phyloP scores from a whole-genome alignment of 2,888 invertebrate genomes.

The Eristalinus sepulchralis region DNA sequence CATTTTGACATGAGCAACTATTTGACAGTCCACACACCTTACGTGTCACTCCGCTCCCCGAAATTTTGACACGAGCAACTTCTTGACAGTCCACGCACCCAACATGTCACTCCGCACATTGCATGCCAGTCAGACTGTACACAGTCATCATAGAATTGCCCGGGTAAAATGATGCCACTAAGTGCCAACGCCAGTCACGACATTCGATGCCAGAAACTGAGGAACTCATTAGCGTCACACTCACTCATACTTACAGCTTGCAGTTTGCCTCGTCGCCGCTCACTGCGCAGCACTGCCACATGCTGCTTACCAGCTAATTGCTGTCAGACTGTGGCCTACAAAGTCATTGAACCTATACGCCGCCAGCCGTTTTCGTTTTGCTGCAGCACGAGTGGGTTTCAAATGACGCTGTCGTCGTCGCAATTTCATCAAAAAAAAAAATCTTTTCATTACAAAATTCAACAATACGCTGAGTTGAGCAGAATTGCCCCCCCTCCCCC shows the following conservation, averaged over 20 bases:
- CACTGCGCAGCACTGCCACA: conserved; percentile 22
- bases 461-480: conserved; percentile 20
- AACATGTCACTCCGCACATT: not conserved
- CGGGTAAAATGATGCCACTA: conserved; percentile 18
- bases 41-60: not conserved
- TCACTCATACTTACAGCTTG: conserved; percentile 3
- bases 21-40: too few relatives aligned
- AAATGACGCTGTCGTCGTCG: conserved; percentile 55
- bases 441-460: conserved; percentile 21
- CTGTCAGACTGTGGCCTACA: conserved; percentile 62
- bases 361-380: conserved; percentile 48
- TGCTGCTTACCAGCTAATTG: conserved; percentile 52
- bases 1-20: too few relatives aligned
- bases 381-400: conserved; percentile 64
- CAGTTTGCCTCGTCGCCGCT: not conserved
- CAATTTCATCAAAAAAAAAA: conserved; percentile 33
- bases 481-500: too few relatives aligned
- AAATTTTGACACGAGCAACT: too few relatives aligned
- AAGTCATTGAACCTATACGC: conserved; percentile 66
- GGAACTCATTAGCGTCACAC: conserved; percentile 52
- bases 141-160: not conserved
- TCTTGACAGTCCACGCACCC: too few relatives aligned
- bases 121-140: conserved; percentile 21
- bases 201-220: conserved; percentile 50
- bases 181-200: conserved; percentile 34